Evolutionary conservation across 2,797 vertebrate genomes (phyloP).

Genomic region (Epinephelus coioides): DNA sequence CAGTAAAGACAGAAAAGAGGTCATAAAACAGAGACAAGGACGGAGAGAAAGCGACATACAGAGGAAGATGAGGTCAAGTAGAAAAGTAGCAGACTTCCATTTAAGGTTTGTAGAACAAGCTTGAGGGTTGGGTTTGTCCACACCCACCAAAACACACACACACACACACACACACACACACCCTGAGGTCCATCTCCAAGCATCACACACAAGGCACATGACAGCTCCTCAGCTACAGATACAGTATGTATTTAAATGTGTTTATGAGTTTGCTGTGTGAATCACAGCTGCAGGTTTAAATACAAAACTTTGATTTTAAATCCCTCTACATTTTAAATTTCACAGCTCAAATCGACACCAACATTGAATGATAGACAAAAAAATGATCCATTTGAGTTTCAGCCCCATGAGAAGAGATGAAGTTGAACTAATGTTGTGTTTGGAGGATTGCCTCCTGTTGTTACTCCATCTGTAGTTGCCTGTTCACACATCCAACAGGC

Average conservation of each 20-base stretch:
- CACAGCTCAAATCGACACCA: neutral
- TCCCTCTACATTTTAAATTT: neutral
- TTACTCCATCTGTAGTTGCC: neutral
- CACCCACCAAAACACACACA: conserved; percentile 40
- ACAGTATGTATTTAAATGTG: neutral
- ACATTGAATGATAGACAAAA: neutral
- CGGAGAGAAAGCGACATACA: neutral
- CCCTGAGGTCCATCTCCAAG: conserved; percentile 18
- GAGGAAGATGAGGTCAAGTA: conserved; percentile 27
- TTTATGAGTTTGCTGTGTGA: neutral
- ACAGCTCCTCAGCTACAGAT: conserved; percentile 46
- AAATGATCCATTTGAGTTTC: neutral
- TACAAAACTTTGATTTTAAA: neutral
- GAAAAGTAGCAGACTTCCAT: conserved; percentile 39
- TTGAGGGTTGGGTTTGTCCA: conserved; percentile 27
- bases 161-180: conserved; percentile 36
- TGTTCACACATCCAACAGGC: neutral
- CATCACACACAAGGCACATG: conserved; percentile 55
- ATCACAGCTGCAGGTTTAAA: neutral
- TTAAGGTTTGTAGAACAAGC: conserved; percentile 48
- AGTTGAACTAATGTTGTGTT: neutral
- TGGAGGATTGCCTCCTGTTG: neutral
- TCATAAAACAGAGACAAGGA: conserved; percentile 13
- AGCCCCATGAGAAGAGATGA: neutral
- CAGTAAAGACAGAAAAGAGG: conserved; percentile 11